These are phyloP conservation scores for Dolichoris vasculosae DNA, from an alignment of 1,140 invertebrate genomes.

Conservation along the genomic window DNA sequence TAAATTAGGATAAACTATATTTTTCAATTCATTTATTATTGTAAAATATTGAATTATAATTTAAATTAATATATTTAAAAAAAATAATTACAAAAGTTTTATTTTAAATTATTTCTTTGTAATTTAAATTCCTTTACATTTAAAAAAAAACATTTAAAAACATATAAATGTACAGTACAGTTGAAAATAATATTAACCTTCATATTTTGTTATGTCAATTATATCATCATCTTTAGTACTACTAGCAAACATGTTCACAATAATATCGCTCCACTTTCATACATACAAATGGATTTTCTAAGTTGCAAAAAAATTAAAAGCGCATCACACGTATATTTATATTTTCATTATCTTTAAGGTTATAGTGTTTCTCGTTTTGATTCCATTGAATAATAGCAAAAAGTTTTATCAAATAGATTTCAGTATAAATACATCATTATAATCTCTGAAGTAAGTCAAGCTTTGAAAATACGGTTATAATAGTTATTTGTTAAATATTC, in stretches of 20 bases:
- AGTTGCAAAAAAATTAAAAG: not conserved
- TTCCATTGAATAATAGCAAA: not conserved
- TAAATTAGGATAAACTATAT: no score
- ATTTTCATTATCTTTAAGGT: conserved; percentile 6
- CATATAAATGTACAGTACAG: not conserved
- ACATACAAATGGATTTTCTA: not conserved
- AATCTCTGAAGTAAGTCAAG: conserved; percentile 47
- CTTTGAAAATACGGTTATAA: conserved; percentile 23
- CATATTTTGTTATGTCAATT: conserved; percentile 55
- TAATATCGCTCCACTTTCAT: not conserved
- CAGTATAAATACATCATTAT: not conserved
- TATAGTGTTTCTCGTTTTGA: not conserved
- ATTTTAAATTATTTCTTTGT: no score
- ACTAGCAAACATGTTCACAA: conserved; percentile 55
- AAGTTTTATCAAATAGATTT: conserved; percentile 8
- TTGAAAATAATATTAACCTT: conserved; percentile 58
- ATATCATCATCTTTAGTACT: conserved; percentile 56
- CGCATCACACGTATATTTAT: not conserved
- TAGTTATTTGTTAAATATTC: conserved; percentile 41
- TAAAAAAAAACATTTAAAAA: no score
- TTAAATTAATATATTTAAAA: no score
- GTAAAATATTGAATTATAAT: no score
- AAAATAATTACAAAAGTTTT: no score
- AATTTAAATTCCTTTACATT: no score
- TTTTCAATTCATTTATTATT: no score